A percentile compares a stretch with the other conserved stretches of the same genome.
Evolutionary conservation across 2,888 invertebrate species (phyloP).

Genomic region (Ephialtes manifestator): DNA sequence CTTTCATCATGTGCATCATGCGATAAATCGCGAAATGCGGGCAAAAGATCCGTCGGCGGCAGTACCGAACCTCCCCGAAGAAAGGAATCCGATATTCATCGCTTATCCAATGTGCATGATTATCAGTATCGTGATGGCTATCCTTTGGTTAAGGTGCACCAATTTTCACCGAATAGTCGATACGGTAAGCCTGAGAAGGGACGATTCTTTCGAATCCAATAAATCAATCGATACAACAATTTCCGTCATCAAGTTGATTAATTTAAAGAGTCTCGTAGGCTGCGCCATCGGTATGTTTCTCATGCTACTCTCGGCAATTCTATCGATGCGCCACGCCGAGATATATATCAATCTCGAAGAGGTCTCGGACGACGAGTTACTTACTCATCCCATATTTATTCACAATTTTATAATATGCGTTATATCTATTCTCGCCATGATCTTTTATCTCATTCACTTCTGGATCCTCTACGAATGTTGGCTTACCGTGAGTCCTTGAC

Average conservation of each 20-base stretch:
- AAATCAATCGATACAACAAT: constrained; percentile 26
- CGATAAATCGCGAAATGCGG: constrained; percentile 66
- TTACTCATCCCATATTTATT: constrained; percentile 81
- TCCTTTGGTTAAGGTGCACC: constrained; percentile 72
- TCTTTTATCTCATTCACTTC: constrained; percentile 79
- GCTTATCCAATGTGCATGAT: constrained; percentile 79
- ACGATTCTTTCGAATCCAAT: constrained; percentile 36
- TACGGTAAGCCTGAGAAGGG: constrained; percentile 69
- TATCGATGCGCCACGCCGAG: constrained; percentile 82
- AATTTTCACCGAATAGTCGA: constrained; percentile 50
- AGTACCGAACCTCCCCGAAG: constrained; percentile 78
- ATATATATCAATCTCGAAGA: constrained; percentile 78
- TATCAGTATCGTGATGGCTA: constrained; percentile 69
- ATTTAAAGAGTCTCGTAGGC: constrained; percentile 74
- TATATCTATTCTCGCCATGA: constrained; percentile 80
- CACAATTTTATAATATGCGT: constrained; percentile 82
- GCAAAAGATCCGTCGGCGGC: constrained; percentile 62
- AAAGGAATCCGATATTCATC: constrained; percentile 78
- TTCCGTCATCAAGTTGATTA: constrained; percentile 26
- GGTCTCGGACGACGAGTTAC: constrained; percentile 79
- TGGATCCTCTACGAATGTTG: constrained; percentile 80
- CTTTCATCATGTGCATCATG: constrained; percentile 80
- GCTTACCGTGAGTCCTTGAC: constrained; percentile 74
- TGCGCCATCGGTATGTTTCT: constrained; percentile 74
- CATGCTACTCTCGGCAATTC: constrained; percentile 77